phyloP scores from a whole-genome alignment of 2,113 vertebrate species.

The Empidonax traillii region DNA sequence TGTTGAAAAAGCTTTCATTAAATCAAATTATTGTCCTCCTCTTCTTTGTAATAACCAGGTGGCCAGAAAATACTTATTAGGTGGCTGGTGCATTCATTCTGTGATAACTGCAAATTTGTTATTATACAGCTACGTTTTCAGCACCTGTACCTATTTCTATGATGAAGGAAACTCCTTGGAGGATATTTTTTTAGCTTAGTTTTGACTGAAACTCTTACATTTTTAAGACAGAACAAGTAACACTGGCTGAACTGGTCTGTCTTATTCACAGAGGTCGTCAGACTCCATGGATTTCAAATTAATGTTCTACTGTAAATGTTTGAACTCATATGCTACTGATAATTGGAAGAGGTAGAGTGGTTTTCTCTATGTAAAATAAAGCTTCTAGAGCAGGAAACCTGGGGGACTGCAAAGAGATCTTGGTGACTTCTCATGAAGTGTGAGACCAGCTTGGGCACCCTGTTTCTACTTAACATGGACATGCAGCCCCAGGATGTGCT shows the following conservation, averaged over 20 bases:
- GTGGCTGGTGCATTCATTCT: not conserved
- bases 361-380: not conserved
- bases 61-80: not conserved
- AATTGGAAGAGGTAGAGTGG: not conserved
- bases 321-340: not conserved
- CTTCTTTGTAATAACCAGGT: not conserved
- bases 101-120: not conserved
- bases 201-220: not conserved
- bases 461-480: not conserved
- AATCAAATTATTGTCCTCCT: not conserved
- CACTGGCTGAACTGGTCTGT: not conserved
- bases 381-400: not conserved
- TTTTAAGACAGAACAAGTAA: not conserved
- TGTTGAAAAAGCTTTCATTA: not conserved
- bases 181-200: not conserved
- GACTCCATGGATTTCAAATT: not conserved
- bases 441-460: not conserved
- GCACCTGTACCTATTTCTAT: not conserved
- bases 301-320: not conserved
- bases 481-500: not conserved
- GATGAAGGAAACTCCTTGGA: not conserved
- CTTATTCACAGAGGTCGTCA: not conserved
- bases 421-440: not conserved
- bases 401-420: fast-evolving
- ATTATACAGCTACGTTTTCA: not conserved